Evolutionary conservation across 2,888 invertebrate species (phyloP), one percentile per base, ranked within the genome.

Genomic region (Dryobotodes eremita): DNA sequence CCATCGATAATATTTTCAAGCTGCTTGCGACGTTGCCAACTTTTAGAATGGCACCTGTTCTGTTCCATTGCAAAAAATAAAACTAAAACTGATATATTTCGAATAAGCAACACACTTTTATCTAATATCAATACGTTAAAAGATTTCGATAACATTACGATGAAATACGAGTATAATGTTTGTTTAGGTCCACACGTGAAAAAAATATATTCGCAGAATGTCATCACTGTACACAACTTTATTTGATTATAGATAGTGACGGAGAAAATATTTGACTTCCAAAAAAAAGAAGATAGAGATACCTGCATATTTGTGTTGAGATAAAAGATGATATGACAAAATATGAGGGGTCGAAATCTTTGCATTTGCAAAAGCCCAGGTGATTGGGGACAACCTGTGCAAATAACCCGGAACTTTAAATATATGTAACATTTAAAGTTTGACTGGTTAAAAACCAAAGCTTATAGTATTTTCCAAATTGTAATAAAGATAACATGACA

Each of bases 141-240:
- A 59, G 36, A 42, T 69, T 23, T 50, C 59, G 82, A 79, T 76
- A 83, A 53, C 46, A 80, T 53, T 80, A 2, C 57, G 11, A 71
- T 70, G 72, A 71, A 75, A 80, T 20, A 77, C n/a, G n/a, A n/a
- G n/a, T n/a, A n/a, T 17, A 80, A 79, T 92, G 86, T 94, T 94
- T 92, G 79, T 89, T 92, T 93, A 94, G 94, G 95, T 87, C 87
- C 68, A 80, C 86, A 88, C 85, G 82, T 84, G 75, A 83, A 91
- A 88, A n/a, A 90, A 89, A 85, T 80, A 85, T 80, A 83, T 89
- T 91, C 89, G 90, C 91, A 89, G 91, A 93, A 93, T 90, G 83
- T 88, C 93, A 91, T 94, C 94, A 89, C 71, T 88, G 90, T 90
- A 93, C 91, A 94, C 91, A 91, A 90, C 89, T 84, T 82, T 89